These are phyloP conservation scores for Istiophorus platypterus DNA, from an alignment of 2,113 vertebrate genomes.

Conservation along the genomic window DNA sequence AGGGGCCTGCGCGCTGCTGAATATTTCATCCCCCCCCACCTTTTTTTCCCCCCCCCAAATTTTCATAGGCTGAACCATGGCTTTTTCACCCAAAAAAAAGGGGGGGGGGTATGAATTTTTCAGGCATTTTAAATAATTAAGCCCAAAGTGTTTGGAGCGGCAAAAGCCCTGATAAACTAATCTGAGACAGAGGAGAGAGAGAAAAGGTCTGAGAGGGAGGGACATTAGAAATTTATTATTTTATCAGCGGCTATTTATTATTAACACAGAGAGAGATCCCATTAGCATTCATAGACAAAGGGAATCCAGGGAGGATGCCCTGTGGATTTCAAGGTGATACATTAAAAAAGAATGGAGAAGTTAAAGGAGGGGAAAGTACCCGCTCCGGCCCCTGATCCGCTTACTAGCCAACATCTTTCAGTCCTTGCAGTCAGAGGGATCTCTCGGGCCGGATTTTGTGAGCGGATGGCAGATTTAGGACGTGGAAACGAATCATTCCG, in stretches of 20 bases:
- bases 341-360: constrained; percentile 59
- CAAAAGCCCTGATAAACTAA: constrained; percentile 77
- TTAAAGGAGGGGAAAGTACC: constrained; percentile 44
- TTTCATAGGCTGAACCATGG: constrained; percentile 70
- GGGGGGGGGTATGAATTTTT: constrained; percentile 76
- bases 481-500: constrained; percentile 15
- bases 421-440: constrained; percentile 7
- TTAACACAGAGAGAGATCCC: constrained; percentile 73
- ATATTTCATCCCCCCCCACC: constrained; percentile 72
- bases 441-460: constrained; percentile 24
- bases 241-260: constrained; percentile 83
- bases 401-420: constrained; percentile 33
- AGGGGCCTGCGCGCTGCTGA: constrained; percentile 70
- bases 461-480: constrained; percentile 37
- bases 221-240: constrained; percentile 82
- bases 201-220: constrained; percentile 71
- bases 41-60: constrained; percentile 63
- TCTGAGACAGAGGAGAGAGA: constrained; percentile 64
- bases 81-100: constrained; percentile 74
- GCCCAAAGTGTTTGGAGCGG: constrained; percentile 78
- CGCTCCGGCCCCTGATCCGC: constrained; percentile 42
- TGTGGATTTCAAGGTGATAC: constrained; percentile 73
- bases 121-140: constrained; percentile 83
- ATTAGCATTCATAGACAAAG: constrained; percentile 79
- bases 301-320: constrained; percentile 66